These are phyloP conservation scores for Tetrapedia diversipes DNA, from an alignment of 2,888 invertebrate species.

Conservation along the genomic window DNA sequence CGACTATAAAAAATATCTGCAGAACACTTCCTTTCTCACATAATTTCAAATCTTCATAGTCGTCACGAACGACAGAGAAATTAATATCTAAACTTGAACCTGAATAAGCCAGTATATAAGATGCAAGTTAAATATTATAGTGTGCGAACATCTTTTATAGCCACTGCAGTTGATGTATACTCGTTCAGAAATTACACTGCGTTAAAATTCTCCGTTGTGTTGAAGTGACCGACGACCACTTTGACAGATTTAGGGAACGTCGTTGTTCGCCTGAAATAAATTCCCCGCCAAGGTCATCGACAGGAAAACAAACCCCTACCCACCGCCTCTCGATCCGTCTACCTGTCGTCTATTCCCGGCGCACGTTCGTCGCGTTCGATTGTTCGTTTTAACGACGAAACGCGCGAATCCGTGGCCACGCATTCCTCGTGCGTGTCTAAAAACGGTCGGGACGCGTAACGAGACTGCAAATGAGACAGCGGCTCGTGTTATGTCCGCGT, in stretches of 20 bases:
- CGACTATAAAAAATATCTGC: too few species aligned
- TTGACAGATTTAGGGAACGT: neutral
- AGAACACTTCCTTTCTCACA: too few species aligned
- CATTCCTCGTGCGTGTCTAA: neutral
- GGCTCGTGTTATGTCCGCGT: neutral
- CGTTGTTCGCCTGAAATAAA: neutral
- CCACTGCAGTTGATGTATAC: neutral
- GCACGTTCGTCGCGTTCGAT: neutral
- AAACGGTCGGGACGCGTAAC: neutral
- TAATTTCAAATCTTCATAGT: too few species aligned
- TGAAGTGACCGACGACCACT: slow-evolving; percentile 1
- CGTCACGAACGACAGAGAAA: too few species aligned
- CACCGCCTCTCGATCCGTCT: neutral
- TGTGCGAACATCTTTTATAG: too few species aligned
- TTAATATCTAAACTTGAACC: too few species aligned
- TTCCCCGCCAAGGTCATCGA: neutral
- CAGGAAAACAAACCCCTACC: neutral
- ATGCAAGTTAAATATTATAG: too few species aligned
- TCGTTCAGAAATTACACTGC: neutral
- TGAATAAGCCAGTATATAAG: too few species aligned
- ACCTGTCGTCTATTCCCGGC: neutral
- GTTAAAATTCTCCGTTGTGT: neutral
- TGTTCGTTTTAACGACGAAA: neutral
- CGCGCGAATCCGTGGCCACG: neutral
- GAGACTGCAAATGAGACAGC: slow-evolving; percentile 12